A percentile compares a stretch with the other conserved stretches of the same genome.
These are phyloP conservation scores for Camptogramma bilineatum DNA, from an alignment of 2,888 invertebrate species.

Conservation along the genomic window DNA sequence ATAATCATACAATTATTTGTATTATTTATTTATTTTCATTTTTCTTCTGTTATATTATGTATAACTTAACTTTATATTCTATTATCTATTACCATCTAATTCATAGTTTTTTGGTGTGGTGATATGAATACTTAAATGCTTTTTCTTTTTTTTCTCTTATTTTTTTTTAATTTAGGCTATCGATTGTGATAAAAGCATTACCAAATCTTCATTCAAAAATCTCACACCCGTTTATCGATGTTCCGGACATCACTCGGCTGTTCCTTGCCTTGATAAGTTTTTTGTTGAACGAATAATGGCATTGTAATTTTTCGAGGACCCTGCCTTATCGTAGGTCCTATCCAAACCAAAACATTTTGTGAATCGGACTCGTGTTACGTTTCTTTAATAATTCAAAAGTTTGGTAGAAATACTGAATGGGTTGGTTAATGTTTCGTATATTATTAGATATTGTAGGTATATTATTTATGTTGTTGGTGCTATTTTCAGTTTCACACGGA, in stretches of 20 bases:
- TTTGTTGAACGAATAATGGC: constrained; percentile 60
- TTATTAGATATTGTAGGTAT: not conserved
- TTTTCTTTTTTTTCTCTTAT: too few species aligned
- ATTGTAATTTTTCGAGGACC: constrained; percentile 58
- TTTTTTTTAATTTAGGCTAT: too few species aligned
- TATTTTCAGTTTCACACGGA: too few species aligned
- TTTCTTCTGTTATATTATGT: too few species aligned
- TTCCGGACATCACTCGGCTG: constrained; percentile 48
- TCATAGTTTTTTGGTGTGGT: too few species aligned
- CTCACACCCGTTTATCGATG: constrained; percentile 39
- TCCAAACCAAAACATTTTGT: constrained; percentile 47
- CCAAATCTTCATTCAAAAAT: too few species aligned
- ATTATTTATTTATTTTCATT: too few species aligned
- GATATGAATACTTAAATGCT: too few species aligned
- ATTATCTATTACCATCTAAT: too few species aligned
- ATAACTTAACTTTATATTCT: too few species aligned
- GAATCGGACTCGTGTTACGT: constrained; percentile 37
- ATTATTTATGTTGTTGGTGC: not conserved
- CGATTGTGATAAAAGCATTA: too few species aligned
- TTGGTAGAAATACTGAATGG: not conserved
- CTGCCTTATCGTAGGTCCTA: constrained; percentile 61
- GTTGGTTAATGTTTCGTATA: not conserved
- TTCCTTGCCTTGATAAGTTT: constrained; percentile 60
- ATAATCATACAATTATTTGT: too few species aligned
- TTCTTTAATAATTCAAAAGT: constrained; percentile 19